Conservation (phyloP, 2,888 invertebrate genomes). For the Ormyrus labotus region DNA sequence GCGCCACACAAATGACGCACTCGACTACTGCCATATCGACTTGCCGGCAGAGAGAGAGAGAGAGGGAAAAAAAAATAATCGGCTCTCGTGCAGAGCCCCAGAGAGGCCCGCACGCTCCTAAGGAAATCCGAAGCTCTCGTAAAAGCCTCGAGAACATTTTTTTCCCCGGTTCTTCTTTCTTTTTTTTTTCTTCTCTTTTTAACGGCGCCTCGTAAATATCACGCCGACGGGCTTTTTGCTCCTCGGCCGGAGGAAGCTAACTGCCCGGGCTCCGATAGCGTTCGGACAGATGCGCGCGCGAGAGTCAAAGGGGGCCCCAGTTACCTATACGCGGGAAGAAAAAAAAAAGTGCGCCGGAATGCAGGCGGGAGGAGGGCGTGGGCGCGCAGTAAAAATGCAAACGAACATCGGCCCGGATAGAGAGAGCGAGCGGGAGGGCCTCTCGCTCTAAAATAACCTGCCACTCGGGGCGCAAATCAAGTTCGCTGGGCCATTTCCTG, state of each 20-base stretch:
- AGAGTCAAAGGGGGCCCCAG: not conserved
- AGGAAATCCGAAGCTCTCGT: constrained; percentile 25
- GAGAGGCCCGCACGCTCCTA: too few species aligned
- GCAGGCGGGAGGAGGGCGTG: not conserved
- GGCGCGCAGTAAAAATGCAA: constrained; percentile 32
- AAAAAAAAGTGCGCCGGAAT: not conserved
- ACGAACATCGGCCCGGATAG: not conserved
- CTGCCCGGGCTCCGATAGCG: not conserved
- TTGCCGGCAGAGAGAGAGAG: too few species aligned
- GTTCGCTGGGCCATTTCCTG: constrained; percentile 60
- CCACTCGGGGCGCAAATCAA: constrained; percentile 61
- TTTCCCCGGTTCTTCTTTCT: not conserved
- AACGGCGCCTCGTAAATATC: constrained; percentile 53
- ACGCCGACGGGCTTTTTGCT: constrained; percentile 7
- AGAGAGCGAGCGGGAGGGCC: not conserved
- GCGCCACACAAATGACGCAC: not conserved
- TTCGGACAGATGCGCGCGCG: not conserved
- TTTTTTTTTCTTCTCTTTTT: constrained; percentile 1
- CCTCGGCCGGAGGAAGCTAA: not conserved
- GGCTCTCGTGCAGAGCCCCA: not conserved
- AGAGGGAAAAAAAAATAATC: constrained; percentile 26
- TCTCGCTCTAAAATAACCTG: constrained; percentile 60
- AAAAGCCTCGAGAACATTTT: constrained; percentile 19
- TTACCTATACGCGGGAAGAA: not conserved
- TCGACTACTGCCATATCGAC: constrained; percentile 1